These are phyloP conservation scores for Chalcis sispes DNA, from an alignment of 2,888 invertebrate genomes.

Conservation along the genomic window DNA sequence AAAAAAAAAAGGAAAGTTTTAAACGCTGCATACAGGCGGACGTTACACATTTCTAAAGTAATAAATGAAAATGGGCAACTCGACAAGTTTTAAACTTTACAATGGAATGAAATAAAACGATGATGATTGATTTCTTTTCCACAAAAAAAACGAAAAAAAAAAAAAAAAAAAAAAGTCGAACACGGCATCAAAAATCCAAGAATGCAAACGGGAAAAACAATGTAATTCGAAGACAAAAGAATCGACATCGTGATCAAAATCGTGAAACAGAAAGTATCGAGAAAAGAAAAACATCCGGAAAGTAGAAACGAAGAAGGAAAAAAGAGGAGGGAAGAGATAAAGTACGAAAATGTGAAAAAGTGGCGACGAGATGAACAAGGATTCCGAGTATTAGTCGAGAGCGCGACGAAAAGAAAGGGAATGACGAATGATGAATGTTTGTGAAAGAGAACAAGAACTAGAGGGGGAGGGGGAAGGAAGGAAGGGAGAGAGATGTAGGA, in stretches of 20 bases:
- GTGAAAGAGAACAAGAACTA: slow-evolving; percentile 1
- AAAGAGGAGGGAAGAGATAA: slow-evolving; percentile 22
- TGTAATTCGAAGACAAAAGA: slow-evolving; percentile 43
- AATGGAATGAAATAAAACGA: no score
- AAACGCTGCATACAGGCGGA: no score
- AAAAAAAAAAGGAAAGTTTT: no score
- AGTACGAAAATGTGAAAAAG: slow-evolving; percentile 47
- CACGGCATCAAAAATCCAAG: background rate
- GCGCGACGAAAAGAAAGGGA: no score
- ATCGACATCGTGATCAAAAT: slow-evolving; percentile 43
- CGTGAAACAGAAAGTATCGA: slow-evolving; percentile 19
- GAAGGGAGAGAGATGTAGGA: background rate
- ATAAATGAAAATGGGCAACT: no score
- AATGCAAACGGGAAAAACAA: slow-evolving; percentile 18
- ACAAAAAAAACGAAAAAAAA: background rate
- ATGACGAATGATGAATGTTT: slow-evolving; percentile 39
- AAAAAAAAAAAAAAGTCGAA: slow-evolving; percentile 1
- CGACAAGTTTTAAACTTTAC: no score
- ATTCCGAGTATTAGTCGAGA: slow-evolving; percentile 24
- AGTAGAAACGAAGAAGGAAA: background rate
- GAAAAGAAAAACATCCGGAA: background rate
- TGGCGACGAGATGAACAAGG: no score
- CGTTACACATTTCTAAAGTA: no score
- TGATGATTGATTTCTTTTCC: no score
- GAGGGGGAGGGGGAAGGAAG: background rate